Conservation (phyloP, 2,113 vertebrate genomes). For the Siniperca knerii region DNA sequence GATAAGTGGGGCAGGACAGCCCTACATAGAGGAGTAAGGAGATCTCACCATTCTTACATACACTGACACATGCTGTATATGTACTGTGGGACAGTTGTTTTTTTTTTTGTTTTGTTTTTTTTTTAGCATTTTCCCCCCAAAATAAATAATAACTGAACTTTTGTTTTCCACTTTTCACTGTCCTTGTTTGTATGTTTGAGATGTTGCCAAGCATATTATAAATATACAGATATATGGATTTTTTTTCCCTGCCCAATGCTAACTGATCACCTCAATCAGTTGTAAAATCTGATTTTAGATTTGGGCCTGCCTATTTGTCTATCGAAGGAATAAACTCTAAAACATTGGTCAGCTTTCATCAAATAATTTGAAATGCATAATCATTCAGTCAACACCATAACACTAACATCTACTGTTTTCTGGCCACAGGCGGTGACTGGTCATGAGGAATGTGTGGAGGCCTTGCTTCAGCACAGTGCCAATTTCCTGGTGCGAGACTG, state of each 20-base stretch:
- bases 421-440: constrained; percentile 92
- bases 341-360: neutral
- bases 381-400: neutral
- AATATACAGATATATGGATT: neutral
- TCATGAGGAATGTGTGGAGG: constrained; percentile 96
- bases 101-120: too few species aligned
- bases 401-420: constrained; percentile 8
- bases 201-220: neutral
- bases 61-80: neutral
- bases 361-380: neutral
- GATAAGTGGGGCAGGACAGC: constrained; percentile 97
- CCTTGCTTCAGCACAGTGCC: constrained; percentile 94
- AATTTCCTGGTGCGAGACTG: constrained; percentile 91
- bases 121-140: neutral
- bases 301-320: neutral
- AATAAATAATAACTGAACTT: neutral
- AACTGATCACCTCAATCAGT: neutral
- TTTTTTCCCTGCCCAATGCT: neutral
- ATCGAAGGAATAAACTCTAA: neutral
- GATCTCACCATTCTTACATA: neutral
- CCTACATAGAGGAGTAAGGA: constrained; percentile 94
- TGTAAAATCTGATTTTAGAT: neutral
- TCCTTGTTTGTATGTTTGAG: neutral
- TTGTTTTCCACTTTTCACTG: neutral
- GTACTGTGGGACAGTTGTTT: neutral